Evolutionary conservation across 1,140 invertebrate species (phyloP).

Genomic region (Nautilus pompilius): DNA sequence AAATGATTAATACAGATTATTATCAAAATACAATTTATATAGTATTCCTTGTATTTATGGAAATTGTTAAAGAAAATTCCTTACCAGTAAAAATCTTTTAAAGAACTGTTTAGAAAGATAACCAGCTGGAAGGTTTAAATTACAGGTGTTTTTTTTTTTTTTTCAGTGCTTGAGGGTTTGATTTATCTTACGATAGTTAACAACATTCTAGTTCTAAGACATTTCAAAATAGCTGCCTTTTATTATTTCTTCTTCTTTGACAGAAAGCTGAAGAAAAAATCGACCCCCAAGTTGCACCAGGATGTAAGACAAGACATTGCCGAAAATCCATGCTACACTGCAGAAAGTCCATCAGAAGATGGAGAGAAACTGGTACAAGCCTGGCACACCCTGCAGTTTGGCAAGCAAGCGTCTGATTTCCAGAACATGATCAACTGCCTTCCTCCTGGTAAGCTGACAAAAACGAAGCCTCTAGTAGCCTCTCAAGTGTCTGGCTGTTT

Average conservation of each 20-base stretch:
- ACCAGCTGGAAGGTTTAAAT: background rate
- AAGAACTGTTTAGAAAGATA: background rate
- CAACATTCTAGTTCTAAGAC: no score
- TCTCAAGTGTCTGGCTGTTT: no score
- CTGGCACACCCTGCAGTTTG: constrained; percentile 7
- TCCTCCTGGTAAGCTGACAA: constrained; percentile 3
- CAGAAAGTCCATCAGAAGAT: no score
- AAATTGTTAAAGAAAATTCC: background rate
- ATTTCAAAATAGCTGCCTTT: no score
- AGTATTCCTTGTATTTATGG: background rate
- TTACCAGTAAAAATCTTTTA: background rate
- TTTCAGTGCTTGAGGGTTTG: background rate
- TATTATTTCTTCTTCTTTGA: no score
- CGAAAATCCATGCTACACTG: no score
- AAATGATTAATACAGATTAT: background rate
- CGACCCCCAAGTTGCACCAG: no score
- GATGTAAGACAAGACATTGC: no score
- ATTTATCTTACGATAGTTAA: no score
- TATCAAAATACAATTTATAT: background rate
- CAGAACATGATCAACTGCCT: constrained; percentile 7
- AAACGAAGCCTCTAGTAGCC: no score
- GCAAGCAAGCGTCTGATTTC: constrained; percentile 7
- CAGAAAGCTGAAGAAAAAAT: no score
- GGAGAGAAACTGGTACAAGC: background rate
- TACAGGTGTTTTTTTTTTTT: background rate